Conservation (phyloP, 2,797 vertebrate species). For the Enteromius viviparus region DNA sequence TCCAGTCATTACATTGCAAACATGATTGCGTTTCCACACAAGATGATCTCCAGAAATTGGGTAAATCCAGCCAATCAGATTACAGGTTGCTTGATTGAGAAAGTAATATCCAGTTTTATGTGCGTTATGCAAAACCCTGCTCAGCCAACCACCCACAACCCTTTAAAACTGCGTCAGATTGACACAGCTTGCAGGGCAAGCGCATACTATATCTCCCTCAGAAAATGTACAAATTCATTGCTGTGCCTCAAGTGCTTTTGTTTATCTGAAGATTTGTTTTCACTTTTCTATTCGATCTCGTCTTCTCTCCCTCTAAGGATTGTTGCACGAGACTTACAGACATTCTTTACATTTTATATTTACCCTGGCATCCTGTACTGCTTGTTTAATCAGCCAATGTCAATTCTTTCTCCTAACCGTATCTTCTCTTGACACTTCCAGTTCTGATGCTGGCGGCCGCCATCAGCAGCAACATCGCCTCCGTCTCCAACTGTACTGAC, state of each 20-base stretch:
- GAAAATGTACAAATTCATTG: neutral
- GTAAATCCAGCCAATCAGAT: slow-evolving; percentile 6
- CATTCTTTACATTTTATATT: slow-evolving; percentile 4
- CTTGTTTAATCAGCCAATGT: slow-evolving; percentile 35
- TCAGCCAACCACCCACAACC: slow-evolving; percentile 3
- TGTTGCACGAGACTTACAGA: neutral
- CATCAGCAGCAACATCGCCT: slow-evolving; percentile 11
- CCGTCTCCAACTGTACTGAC: slow-evolving; percentile 20
- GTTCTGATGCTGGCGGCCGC: neutral
- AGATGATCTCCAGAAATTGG: neutral
- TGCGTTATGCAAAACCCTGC: neutral
- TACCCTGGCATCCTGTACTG: slow-evolving; percentile 14
- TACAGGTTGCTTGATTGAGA: neutral
- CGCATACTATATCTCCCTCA: neutral
- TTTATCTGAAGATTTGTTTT: slow-evolving; percentile 6
- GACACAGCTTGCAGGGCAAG: neutral
- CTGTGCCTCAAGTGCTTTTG: slow-evolving; percentile 8
- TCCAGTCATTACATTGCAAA: neutral
- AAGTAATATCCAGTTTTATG: slow-evolving; percentile 8
- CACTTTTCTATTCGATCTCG: neutral
- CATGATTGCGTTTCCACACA: slow-evolving; percentile 3
- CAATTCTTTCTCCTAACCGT: slow-evolving; percentile 28
- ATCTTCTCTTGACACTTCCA: slow-evolving; percentile 12
- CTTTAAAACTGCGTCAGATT: neutral
- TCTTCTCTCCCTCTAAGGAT: neutral